These are phyloP conservation scores for Papilio elwesi DNA, from an alignment of 2,888 invertebrate species.

Conservation along the genomic window DNA sequence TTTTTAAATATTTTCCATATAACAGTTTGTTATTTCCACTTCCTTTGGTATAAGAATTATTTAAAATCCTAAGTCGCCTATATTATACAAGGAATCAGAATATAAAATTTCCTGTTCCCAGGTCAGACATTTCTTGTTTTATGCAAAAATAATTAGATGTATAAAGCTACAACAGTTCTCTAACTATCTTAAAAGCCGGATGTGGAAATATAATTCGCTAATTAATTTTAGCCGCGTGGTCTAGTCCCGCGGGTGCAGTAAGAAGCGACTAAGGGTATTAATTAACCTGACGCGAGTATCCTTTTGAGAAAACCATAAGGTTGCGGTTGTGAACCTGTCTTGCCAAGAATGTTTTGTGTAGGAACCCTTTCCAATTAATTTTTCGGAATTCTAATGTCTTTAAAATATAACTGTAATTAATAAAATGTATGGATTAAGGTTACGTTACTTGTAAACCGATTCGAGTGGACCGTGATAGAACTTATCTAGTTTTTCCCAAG, in stretches of 20 bases:
- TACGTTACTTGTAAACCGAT: too few species aligned
- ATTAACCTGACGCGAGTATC: conserved; percentile 25
- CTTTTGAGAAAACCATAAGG: conserved; percentile 27
- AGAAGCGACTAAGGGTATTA: conserved; percentile 34
- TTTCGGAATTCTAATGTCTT: neutral
- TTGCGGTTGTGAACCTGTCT: neutral
- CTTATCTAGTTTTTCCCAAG: too few species aligned
- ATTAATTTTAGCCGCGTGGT: conserved; percentile 32
- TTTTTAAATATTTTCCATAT: too few species aligned
- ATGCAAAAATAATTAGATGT: conserved; percentile 7
- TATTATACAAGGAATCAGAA: too few species aligned
- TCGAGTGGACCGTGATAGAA: too few species aligned
- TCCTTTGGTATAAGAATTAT: too few species aligned
- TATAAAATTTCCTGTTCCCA: too few species aligned
- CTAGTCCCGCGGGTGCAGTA: conserved; percentile 27
- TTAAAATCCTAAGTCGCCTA: too few species aligned
- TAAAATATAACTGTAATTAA: neutral
- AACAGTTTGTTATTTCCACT: too few species aligned
- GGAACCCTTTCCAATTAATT: neutral
- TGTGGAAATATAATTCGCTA: conserved; percentile 34
- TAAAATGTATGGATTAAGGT: too few species aligned
- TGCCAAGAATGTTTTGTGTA: neutral
- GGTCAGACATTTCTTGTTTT: neutral
- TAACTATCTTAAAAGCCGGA: conserved; percentile 25
- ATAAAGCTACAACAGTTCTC: neutral